Percentiles rank a stretch among this genome's conserved stretches.
Conservation (phyloP, 2,113 vertebrate species). For the Globicephala melas region DNA sequence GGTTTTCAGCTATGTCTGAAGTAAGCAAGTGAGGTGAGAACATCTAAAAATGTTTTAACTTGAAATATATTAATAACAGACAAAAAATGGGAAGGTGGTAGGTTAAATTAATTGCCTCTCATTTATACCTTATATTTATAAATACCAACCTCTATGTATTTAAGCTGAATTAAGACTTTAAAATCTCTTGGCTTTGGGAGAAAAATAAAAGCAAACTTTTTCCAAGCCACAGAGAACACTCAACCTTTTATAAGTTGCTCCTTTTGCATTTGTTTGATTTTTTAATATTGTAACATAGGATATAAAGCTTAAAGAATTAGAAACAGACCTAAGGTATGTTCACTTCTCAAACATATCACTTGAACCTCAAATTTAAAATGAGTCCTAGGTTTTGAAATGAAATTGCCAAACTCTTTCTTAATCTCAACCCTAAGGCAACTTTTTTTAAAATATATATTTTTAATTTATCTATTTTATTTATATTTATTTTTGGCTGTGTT, state of each 20-base stretch:
- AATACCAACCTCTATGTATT: not conserved
- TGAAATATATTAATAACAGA: constrained; percentile 12
- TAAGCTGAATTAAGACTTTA: not conserved
- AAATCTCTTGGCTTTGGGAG: not conserved
- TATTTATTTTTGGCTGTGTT: too few species aligned
- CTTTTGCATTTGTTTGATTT: constrained; percentile 27
- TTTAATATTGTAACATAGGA: not conserved
- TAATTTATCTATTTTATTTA: too few species aligned
- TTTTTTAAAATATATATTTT: not conserved
- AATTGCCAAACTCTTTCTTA: not conserved
- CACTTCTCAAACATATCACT: not conserved
- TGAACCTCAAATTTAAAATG: not conserved
- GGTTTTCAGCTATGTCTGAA: not conserved
- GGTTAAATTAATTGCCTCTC: constrained; percentile 4
- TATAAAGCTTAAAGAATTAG: constrained; percentile 6
- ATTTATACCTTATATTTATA: constrained; percentile 19
- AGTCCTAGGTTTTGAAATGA: not conserved
- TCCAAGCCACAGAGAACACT: not conserved
- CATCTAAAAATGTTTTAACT: not conserved
- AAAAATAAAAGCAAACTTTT: constrained; percentile 51
- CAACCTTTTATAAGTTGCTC: constrained; percentile 1
- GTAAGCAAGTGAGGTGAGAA: not conserved
- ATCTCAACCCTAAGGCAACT: not conserved
- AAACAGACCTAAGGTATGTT: not conserved
- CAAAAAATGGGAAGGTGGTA: not conserved